Base-by-base conservation (phyloP, 2,797 vertebrate genomes). In the Chrysocyon brachyurus region DNA sequence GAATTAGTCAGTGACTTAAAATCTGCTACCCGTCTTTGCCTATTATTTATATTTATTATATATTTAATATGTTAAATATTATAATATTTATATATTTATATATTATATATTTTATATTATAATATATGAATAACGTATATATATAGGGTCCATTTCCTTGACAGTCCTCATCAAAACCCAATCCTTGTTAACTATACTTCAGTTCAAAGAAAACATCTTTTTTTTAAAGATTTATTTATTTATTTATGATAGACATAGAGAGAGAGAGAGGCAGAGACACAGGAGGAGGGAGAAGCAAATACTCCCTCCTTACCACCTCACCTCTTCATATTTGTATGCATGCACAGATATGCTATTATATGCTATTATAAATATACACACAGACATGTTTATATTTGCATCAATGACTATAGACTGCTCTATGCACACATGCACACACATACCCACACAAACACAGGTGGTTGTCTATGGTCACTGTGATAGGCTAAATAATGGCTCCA, bases 401-500 rank as follows among this genome's bases (percentile, higher is more conserved):
- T 22, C 54, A 87, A 4, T 49, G 28, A 75, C 31, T 11, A 2
- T 11, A 88, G 28, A 49, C 46, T 36, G 46, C 28, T 63, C 40
- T 24, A 26, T 31, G 40, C 33, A 78, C n/a, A 22, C n/a, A 24
- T 33, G 21, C 22, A 36, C n/a, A 24, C 52, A n/a, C 7, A 15
- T 8, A 52, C 28, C 36, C n/a, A 15, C 10, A 6, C 0, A 0
- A 17, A 1, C 3, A 1, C 11, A 17, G 21, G 33, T 10, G 16
- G 54, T n/a, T 24, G 1, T 49, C 36, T 59, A 9, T 7, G 66
- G 66, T 61, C 79, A 91, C 21, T 28, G 15, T 4, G 2, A 9
- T 1, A 9, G 22, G 6, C 7, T 49, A 59, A 83, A 61, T 28
- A 52, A 72, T 49, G 11, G 15, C 4, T 9, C 54, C 15, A 6